A percentile compares a stretch with the other conserved stretches of the same genome.
Conservation (phyloP, 1,140 invertebrate genomes). For the Rhopalosiphum maidis region DNA sequence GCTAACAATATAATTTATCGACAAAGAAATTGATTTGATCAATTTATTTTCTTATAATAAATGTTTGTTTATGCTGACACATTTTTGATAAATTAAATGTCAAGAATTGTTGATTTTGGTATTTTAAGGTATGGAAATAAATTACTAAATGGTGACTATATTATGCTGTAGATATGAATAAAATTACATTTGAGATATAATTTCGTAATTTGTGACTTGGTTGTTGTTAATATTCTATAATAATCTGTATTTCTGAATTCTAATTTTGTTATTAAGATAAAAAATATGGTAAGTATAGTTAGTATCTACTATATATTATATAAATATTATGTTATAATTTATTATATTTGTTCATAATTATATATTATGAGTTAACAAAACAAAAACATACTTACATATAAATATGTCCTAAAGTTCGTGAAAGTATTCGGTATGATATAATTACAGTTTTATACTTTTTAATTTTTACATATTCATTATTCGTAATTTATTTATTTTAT, state of each 20-base stretch:
- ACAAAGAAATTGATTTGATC: not conserved
- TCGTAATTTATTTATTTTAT: too few relatives aligned
- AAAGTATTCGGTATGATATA: not conserved
- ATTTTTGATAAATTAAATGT: not conserved
- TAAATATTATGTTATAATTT: too few relatives aligned
- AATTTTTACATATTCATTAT: not conserved
- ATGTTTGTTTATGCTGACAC: not conserved
- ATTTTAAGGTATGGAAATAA: not conserved
- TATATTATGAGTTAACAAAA: not conserved
- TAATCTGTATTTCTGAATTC: not conserved
- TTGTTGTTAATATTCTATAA: not conserved
- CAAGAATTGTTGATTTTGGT: not conserved
- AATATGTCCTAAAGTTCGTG: not conserved
- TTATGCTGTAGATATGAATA: not conserved
- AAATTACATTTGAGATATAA: not conserved
- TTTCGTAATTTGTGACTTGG: not conserved
- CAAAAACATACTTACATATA: not conserved
- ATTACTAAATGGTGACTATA: not conserved
- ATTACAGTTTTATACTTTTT: not conserved
- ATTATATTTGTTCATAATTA: too few relatives aligned
- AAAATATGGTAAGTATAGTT: not conserved
- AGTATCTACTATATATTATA: not conserved
- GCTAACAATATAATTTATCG: not conserved
- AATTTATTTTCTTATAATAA: not conserved
- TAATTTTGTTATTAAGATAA: not conserved